Percentiles rank a stretch among this genome's conserved stretches.
These are phyloP conservation scores for Coecobrya sp. DNA, from an alignment of 2,888 invertebrate genomes.

Conservation along the genomic window DNA sequence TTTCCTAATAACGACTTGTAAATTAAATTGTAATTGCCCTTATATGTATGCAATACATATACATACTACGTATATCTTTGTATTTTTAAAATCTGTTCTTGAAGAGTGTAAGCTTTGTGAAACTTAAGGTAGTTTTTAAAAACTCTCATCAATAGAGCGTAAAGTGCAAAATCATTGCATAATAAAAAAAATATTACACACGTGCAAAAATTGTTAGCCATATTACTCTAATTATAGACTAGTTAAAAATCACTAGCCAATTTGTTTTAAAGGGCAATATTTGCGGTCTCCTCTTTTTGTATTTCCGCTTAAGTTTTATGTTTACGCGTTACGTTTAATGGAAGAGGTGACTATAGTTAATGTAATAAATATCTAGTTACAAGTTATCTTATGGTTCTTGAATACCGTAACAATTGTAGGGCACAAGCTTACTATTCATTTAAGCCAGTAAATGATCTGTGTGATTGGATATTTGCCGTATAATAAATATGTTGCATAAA, in stretches of 20 bases:
- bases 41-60: no score
- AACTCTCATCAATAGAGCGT: not conserved
- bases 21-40: not conserved
- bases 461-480: not conserved
- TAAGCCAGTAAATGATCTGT: slow-evolving; percentile 53
- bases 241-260: not conserved
- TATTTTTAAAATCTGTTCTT: no score
- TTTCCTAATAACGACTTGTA: not conserved
- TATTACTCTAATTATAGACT: no score
- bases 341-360: not conserved
- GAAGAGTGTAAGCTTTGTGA: not conserved
- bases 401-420: slow-evolving; percentile 1
- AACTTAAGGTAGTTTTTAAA: no score
- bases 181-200: not conserved
- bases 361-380: no score
- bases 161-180: not conserved
- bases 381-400: no score
- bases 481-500: slow-evolving; percentile 43
- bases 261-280: not conserved
- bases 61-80: no score
- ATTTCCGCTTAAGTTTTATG: slow-evolving; percentile 27
- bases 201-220: not conserved
- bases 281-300: not conserved
- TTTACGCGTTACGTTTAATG: slow-evolving; percentile 17
- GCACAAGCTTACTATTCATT: slow-evolving; percentile 17